Evolutionary conservation across 2,888 invertebrate genomes (phyloP).

Genomic region (Anticlea derivata): DNA sequence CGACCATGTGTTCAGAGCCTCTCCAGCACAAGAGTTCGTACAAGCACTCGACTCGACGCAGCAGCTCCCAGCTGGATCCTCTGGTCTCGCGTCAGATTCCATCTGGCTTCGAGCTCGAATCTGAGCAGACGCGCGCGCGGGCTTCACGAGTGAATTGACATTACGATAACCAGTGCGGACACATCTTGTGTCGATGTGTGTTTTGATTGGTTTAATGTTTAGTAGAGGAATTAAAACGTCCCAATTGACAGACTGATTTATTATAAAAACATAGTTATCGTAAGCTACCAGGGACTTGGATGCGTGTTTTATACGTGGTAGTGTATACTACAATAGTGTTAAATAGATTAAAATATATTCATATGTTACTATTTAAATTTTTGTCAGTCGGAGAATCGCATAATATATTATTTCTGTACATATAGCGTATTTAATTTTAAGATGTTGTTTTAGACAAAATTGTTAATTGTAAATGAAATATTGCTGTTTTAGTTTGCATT

Average conservation of each 20-base stretch:
- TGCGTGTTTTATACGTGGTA: conserved; percentile 83
- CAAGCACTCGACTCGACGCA: conserved; percentile 34
- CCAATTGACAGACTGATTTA: conserved; percentile 84
- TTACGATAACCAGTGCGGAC: conserved; percentile 55
- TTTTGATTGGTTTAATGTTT: conserved; percentile 77
- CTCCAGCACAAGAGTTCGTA: conserved; percentile 62
- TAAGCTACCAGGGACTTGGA: conserved; percentile 79
- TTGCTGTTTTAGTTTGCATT: conserved; percentile 83
- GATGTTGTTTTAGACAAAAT: conserved; percentile 77
- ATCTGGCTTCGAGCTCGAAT: neutral
- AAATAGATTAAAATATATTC: conserved; percentile 75
- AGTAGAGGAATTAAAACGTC: conserved; percentile 83
- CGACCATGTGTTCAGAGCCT: conserved; percentile 52
- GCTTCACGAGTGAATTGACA: conserved; percentile 30
- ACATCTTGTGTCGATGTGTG: conserved; percentile 70
- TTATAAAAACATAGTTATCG: conserved; percentile 72
- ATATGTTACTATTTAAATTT: conserved; percentile 78
- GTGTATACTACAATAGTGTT: conserved; percentile 79
- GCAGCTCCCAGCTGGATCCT: neutral
- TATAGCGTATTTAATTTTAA: conserved; percentile 72
- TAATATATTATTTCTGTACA: conserved; percentile 82
- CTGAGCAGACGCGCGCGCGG: conserved; percentile 7
- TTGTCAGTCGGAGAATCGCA: conserved; percentile 76
- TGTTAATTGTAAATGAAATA: conserved; percentile 81
- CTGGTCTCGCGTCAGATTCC: neutral